Base-by-base conservation (phyloP, 2,888 invertebrate species). In the Tiliacea citrago region DNA sequence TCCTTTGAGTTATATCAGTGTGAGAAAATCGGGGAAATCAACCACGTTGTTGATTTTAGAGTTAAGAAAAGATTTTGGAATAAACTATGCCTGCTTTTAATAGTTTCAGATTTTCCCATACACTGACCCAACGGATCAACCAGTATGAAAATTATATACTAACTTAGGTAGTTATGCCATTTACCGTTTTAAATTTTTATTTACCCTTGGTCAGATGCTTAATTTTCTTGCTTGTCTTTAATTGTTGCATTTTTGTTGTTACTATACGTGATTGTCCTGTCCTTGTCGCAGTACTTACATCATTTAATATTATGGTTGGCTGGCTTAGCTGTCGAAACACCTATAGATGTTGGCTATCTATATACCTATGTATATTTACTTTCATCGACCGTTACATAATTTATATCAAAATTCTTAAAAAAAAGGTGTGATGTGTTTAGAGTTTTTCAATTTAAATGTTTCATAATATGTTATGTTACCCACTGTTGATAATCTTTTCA, bases 311-410 rank as follows among this genome's bases (percentile, higher is more conserved):
- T n/a, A 57, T 39, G 74, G 35, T 73, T 74, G 49, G 49, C 7
- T 21, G 63, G 39, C 24, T 53, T n/a, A 16, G 45, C 21, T 73
- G 45, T 47, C 45, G 62, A 72, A 77, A 74, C 57, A n/a, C 7
- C 8, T 74, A 55, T 29, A 47, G n/a, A 18, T 39, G 18, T 42
- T 60, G 12, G 21, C 16, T 24, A 45, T 16, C 10, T 16, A 45
- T 58, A 58, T 24, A 24, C 39, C 45, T 55, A 62, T 55, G n/a
- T 57, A 21, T 21, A n/a, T 68, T 21, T 60, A 51, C 72, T 60
- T 60, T 72, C 51, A 29, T 66, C 75, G 29, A 57, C 42, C 7
- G n/a, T 66, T 75, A 51, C 35, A 58, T 75, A 66, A 58, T 35
- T 74, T 21, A 18, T 21, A 21, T 13, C 29, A 42, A 21, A 29